Evolutionary conservation across 2,113 vertebrate genomes (phyloP), one percentile per base, ranked within the genome.

Genomic region (Brachirus orientalis): DNA sequence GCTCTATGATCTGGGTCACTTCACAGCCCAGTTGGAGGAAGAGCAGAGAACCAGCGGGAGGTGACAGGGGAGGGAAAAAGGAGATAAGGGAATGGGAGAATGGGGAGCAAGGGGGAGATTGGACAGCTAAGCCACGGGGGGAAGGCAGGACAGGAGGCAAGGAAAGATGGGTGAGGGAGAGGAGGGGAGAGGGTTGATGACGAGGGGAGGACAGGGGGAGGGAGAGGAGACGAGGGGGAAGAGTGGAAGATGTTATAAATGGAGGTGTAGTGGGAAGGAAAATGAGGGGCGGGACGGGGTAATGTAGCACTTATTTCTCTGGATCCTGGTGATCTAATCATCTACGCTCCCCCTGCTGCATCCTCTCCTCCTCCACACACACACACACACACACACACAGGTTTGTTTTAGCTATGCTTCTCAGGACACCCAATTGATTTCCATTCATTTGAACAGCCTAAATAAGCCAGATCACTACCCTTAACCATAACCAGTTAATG

Each of bases 1-100:
- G 62, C 73, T 77, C 73, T 60, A 53, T 86, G 77, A 92, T 89
- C 80, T 91, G 89, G 89, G 91, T 92, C 90, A 84, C 69, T 57
- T 52, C 68, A 28, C 43, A 57, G 69, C 66, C 81, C 82, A 64
- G 28, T 62, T 62, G 56, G 74, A 83, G 75, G 61, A 52, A 28
- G 10, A 55, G 82, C 10, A 52, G 43, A 43, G 75, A 60, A 77
- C 52, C 72, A 41, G 46, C 12, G 38, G 68, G 81, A 59, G 53
- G 63, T 66, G 43, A 8, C 37, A 54, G 64, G 11, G 11, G 18
- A 63, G 55, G 43, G 36, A 19, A 47, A 44, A 18, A n/a, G 36
- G 47, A 18, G 64, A 63, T 33, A 41, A 57, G 77, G 40, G 51
- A 53, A 48, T 11, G 20, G 58, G 40, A 47, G 52, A 22, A 44